Conservation (phyloP, 2,113 vertebrate genomes). For the Phrynosoma blainvillii region DNA sequence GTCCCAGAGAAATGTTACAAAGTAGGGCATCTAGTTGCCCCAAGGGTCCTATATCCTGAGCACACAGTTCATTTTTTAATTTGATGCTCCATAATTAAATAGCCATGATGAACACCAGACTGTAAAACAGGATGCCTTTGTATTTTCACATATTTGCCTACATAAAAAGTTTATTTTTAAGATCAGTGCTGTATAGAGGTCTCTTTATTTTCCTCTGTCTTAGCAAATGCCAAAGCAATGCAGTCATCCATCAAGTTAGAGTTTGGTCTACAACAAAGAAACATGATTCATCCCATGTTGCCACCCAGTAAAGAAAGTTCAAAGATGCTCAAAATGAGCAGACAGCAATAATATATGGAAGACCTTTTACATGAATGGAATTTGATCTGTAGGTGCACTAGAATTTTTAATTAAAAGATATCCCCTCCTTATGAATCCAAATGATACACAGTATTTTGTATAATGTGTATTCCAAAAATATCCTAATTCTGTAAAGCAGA, state of each 20-base stretch:
- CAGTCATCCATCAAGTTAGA: slow-evolving; percentile 45
- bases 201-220: slow-evolving; percentile 55
- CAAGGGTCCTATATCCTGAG: slow-evolving; percentile 52
- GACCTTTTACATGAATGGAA: neutral
- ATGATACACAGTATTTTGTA: slow-evolving; percentile 10
- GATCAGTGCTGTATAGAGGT: slow-evolving; percentile 53
- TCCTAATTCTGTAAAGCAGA: neutral
- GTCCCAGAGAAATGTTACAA: slow-evolving; percentile 47
- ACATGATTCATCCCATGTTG: slow-evolving; percentile 18
- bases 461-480: neutral
- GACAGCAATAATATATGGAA: too few species aligned
- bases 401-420: neutral
- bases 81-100: slow-evolving; percentile 60
- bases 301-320: slow-evolving; percentile 46
- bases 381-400: neutral
- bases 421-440: neutral
- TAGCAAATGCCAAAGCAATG: slow-evolving; percentile 58
- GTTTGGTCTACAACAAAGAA: slow-evolving; percentile 38
- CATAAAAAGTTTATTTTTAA: slow-evolving; percentile 62
- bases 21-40: slow-evolving; percentile 57
- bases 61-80: slow-evolving; percentile 54
- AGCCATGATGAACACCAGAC: slow-evolving; percentile 33
- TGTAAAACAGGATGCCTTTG: slow-evolving; percentile 55
- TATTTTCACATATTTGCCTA: slow-evolving; percentile 63
- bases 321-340: neutral